Evolutionary conservation across 2,888 invertebrate species (phyloP), one percentile per base, ranked within the genome.

Genomic region (Epirrhoe alternata): DNA sequence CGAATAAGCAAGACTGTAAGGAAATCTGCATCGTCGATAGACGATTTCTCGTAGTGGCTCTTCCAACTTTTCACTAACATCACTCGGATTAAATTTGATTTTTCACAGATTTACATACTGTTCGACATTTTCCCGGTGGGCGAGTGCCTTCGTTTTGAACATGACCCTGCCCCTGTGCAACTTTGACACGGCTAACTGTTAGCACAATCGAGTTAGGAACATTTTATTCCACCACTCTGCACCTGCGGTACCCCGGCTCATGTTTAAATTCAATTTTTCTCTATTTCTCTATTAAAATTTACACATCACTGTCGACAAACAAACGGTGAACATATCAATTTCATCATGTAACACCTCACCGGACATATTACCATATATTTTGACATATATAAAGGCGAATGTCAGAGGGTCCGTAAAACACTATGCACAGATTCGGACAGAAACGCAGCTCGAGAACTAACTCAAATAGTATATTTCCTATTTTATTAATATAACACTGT

Each of bases 261-360:
- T 16, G 66, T 70, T 70, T 59, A 70, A 69, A 69, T 64, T 63
- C 68, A 64, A 56, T 69, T 64, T 69, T 69, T 68, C 68, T 68
- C 68, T 61, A 69, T 69, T 69, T 55, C 55, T 69, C 14, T 16
- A 58, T 64, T 4, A 47, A 0, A 6, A 51, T 24, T 66, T 67
- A 38, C 68, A 33, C 60, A 67, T 59, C 59, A 33, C 67, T 54
- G 60, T 63, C 61, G 63, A 68, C 57, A 16, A 62, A 57, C 63
- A 38, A 63, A 68, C 62, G 62, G 62, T 58, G 69, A 68, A 63
- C 68, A 58, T 68, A 57, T 16, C 53, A 30, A 61, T 65, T 14
- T 35, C 66, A 54, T 52, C 59, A 17, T 54, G 54, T 42, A 38
- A 24, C 38, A 42, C 54, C 38, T 38, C 38, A 54, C 16, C 38